phyloP scores from a whole-genome alignment of 2,797 vertebrate genomes.

The Eremophila alpestris region DNA sequence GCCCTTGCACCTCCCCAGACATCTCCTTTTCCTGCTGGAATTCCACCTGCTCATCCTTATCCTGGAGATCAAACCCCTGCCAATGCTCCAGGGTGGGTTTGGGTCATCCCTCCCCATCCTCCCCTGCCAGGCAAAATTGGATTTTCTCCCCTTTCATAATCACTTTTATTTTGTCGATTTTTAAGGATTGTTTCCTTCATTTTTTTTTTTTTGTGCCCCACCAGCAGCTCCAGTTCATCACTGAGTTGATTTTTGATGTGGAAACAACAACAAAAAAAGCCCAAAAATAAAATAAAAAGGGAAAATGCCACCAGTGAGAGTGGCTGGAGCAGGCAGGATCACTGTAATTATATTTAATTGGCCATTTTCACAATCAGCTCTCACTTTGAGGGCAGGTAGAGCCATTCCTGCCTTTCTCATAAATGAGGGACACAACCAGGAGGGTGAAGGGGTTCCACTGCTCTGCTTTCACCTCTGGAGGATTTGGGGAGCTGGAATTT shows the following conservation, averaged over 20 bases:
- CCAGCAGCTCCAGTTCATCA: neutral
- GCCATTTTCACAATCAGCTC: constrained; percentile 35
- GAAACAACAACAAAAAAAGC: neutral
- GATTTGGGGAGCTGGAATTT: constrained; percentile 21
- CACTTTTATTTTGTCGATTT: neutral
- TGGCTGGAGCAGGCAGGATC: neutral
- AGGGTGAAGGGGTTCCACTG: neutral
- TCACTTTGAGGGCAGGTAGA: constrained; percentile 53
- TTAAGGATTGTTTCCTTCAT: neutral
- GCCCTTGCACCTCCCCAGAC: neutral
- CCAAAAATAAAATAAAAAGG: neutral
- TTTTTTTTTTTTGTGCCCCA: neutral
- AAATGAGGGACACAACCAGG: constrained; percentile 60
- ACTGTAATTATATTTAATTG: neutral
- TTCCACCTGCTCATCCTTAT: neutral
- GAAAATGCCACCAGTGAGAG: neutral
- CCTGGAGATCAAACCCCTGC: neutral
- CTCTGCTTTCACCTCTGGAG: constrained; percentile 1
- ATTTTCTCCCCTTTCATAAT: neutral
- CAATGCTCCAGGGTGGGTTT: neutral
- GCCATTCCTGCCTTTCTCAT: constrained; percentile 2
- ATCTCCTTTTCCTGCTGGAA: neutral
- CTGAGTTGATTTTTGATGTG: neutral
- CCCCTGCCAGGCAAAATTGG: neutral
- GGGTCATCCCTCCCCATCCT: neutral